A percentile compares a stretch with the other conserved stretches of the same genome.
Conservation (phyloP, 2,797 vertebrate genomes). For the Pristis pectinata region DNA sequence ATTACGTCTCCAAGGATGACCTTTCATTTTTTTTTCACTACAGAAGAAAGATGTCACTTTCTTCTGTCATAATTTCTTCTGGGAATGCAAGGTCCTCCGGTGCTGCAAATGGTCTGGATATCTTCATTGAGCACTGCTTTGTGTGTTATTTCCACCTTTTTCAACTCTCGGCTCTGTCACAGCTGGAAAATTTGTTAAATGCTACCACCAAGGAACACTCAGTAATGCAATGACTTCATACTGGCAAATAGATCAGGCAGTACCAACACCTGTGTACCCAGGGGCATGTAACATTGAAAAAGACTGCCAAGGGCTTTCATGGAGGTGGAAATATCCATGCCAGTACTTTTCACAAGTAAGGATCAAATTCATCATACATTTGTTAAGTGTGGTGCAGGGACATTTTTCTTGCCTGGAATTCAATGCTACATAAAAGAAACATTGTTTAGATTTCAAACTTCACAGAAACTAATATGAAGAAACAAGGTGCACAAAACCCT, state of each 20-base stretch:
- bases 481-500: not conserved
- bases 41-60: not conserved
- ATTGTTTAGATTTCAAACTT: not conserved
- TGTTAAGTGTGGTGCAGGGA: not conserved
- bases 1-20: not conserved
- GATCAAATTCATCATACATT: conserved; percentile 7
- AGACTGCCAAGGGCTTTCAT: not conserved
- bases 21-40: not conserved
- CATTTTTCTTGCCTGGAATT: not conserved
- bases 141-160: not conserved
- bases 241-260: not conserved
- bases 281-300: not conserved
- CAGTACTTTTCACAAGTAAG: not conserved
- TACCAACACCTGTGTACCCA: conserved; percentile 5
- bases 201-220: not conserved
- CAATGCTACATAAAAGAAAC: not conserved
- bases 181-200: not conserved
- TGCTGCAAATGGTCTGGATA: not conserved
- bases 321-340: not conserved
- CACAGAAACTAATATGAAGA: not conserved
- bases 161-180: not conserved
- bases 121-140: not conserved
- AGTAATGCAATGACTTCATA: not conserved
- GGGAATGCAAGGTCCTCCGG: not conserved
- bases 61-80: not conserved